Percentiles rank a stretch among this genome's conserved stretches.
These are phyloP conservation scores for Frankliniella intonsa DNA, from an alignment of 2,888 invertebrate species.

Conservation along the genomic window DNA sequence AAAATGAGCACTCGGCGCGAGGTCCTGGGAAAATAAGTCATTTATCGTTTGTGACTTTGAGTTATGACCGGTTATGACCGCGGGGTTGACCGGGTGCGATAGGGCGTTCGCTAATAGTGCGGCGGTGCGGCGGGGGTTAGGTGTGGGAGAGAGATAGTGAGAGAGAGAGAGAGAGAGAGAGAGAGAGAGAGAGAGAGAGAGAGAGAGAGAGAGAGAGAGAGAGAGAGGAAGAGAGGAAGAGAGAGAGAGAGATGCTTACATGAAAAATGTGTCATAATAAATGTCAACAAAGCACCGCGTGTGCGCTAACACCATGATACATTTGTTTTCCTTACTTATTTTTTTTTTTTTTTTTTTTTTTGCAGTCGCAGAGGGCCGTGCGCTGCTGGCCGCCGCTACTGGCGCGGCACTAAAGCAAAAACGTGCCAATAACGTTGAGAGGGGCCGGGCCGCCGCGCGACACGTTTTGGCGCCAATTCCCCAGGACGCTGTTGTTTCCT, in stretches of 20 bases:
- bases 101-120: too few relatives aligned
- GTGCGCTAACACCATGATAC: neutral
- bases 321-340: too few relatives aligned
- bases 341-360: too few relatives aligned
- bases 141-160: neutral
- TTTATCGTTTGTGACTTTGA: too few relatives aligned
- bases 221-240: neutral
- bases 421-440: neutral
- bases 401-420: conserved; percentile 5
- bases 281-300: neutral
- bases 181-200: neutral
- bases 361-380: neutral
- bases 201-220: neutral
- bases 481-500: neutral
- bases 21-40: too few relatives aligned
- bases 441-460: neutral
- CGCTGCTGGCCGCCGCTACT: neutral
- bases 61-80: too few relatives aligned
- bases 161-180: neutral
- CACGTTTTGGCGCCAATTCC: neutral
- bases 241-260: neutral
- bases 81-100: too few relatives aligned
- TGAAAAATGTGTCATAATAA: neutral
- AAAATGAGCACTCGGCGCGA: too few relatives aligned
- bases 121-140: neutral